Base-by-base conservation (phyloP, 2,797 vertebrate species). In the Hafferia zeledoni region DNA sequence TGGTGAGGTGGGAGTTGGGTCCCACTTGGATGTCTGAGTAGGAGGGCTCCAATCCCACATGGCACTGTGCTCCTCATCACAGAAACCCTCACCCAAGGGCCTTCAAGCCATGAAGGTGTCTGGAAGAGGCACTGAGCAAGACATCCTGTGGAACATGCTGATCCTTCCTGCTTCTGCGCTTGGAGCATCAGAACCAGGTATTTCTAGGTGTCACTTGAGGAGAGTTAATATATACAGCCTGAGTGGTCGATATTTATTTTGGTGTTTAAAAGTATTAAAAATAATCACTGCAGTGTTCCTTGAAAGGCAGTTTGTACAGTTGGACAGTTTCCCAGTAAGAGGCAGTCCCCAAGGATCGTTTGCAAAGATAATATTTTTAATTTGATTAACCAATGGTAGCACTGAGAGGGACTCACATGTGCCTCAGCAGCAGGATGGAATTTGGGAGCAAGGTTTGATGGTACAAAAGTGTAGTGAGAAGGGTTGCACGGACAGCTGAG, bases 281-380 rank as follows among this genome's bases (percentile, higher is more conserved):
- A 79, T 64, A 93, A 76, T 76, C 88, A n/a, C 5, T 0, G 7
- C 78, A 10, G 44, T 9, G 18, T 67, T 92, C 49, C 56, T 71
- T 88, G 83, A 90, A 82, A 89, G 80, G 6, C 41, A 17, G 37
- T 89, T 46, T 79, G 82, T 49, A 8, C 59, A 64, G 71, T 0
- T 92, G 92, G 89, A 77, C 10, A 23, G 33, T 24, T 89, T 90
- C 83, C 83, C 68, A 31, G 89, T 28, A 74, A 60, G 49, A 76
- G 37, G 77, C 57, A 74, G 60, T 84, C 81, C 89, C 71, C 31
- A 57, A 67, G 57, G 78, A 35, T 68, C 5, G 0, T 80, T 93
- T 74, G 49, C 78, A 92, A 94, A 87, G 88, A 81, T 76, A 93
- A 70, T 89, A 69, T 82, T 89, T 94, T 92, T 64, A 72, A 87